These are phyloP conservation scores for Phocoena sinus DNA, from an alignment of 2,113 vertebrate genomes.

Conservation along the genomic window DNA sequence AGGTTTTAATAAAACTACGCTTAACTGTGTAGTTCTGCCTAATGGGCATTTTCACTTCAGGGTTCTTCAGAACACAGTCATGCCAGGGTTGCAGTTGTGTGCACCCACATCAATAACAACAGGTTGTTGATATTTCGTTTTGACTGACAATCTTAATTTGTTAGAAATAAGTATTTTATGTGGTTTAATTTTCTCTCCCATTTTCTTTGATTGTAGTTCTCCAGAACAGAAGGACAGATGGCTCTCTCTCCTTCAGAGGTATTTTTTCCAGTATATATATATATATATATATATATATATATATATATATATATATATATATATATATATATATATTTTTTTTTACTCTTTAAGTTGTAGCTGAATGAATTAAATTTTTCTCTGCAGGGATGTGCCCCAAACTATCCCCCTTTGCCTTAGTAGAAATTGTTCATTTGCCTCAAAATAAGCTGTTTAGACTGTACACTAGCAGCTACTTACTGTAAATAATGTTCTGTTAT, in stretches of 20 bases:
- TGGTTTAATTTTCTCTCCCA: slow-evolving; percentile 27
- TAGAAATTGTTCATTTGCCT: slow-evolving; percentile 4
- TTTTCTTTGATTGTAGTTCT: slow-evolving; percentile 83
- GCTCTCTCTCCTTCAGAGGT: slow-evolving; percentile 93
- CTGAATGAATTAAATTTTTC: slow-evolving; percentile 3
- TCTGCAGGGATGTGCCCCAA: background rate
- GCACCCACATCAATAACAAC: background rate
- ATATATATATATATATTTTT: background rate
- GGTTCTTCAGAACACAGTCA: background rate
- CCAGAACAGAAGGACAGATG: slow-evolving; percentile 92
- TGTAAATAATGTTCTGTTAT: background rate
- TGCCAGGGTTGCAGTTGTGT: rapidly evolving
- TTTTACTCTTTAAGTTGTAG: background rate
- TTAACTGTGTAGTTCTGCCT: background rate
- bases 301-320: background rate
- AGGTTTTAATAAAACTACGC: background rate
- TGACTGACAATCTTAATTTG: background rate
- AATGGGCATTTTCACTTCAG: background rate
- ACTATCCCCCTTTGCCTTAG: background rate
- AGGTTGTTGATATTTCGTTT: background rate
- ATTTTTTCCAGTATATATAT: slow-evolving; percentile 59
- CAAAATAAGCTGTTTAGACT: background rate
- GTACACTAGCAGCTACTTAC: background rate
- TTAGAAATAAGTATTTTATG: background rate
- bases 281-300: background rate